These are phyloP conservation scores for Brachionus sp. DNA, from an alignment of 1,140 invertebrate species.

Conservation along the genomic window DNA sequence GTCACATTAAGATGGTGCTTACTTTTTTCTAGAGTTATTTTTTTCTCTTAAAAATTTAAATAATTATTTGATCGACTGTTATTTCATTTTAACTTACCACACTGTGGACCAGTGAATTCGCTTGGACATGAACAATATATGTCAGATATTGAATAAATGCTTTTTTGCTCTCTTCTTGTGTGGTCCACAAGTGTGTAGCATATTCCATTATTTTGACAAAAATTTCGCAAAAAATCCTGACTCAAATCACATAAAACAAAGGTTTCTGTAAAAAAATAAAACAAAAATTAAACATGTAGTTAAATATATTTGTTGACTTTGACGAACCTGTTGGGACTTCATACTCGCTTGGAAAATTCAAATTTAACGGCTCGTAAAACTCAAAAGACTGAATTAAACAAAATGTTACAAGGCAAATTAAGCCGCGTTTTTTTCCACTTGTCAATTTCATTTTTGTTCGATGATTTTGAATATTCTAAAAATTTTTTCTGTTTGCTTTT, in stretches of 20 bases:
- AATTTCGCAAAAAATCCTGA: conserved; percentile 14
- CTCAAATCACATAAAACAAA: conserved; percentile 39
- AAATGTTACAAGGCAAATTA: background rate
- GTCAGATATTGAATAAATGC: conserved; percentile 1
- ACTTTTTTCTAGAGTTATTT: background rate
- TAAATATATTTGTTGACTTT: background rate
- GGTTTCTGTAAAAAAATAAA: background rate
- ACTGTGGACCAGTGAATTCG: conserved; percentile 26
- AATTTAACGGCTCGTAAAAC: conserved; percentile 14
- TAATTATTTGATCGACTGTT: background rate
- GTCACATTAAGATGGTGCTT: background rate
- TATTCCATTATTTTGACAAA: conserved; percentile 28
- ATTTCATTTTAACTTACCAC: background rate
- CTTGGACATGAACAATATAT: conserved; percentile 39
- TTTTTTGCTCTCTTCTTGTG: background rate
- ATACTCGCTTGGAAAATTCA: background rate
- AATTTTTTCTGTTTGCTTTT: background rate
- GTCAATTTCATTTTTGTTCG: background rate
- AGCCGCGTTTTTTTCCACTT: background rate
- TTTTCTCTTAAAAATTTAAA: conserved; percentile 1
- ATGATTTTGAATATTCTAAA: too few species aligned
- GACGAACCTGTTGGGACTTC: conserved; percentile 7
- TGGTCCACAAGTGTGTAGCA: conserved; percentile 30
- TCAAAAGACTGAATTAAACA: background rate
- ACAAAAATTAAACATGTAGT: background rate